Conservation (phyloP, 2,797 vertebrate genomes). For the Acanthiza pusilla region DNA sequence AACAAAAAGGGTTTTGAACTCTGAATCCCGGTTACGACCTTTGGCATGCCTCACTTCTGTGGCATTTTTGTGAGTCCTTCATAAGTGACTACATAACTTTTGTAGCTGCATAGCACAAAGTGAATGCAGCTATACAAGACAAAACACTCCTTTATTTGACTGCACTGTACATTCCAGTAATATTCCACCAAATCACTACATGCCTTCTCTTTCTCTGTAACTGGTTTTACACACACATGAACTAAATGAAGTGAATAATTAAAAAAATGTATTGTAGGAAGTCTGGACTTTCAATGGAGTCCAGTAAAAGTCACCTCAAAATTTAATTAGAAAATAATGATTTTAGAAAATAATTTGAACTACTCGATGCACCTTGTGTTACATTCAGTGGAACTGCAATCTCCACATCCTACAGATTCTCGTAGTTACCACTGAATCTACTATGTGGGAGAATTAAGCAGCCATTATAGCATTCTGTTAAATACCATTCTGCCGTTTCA, state of each 20-base stretch:
- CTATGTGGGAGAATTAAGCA: not conserved
- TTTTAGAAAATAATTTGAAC: not conserved
- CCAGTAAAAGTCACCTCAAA: not conserved
- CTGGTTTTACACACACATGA: not conserved
- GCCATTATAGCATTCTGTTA: not conserved
- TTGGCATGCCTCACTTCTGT: not conserved
- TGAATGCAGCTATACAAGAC: not conserved
- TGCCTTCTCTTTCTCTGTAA: not conserved
- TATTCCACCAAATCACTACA: not conserved
- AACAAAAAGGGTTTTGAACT: not conserved
- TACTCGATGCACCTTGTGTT: rapidly evolving
- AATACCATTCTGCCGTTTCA: not conserved
- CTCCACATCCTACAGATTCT: not conserved
- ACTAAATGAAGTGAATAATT: not conserved
- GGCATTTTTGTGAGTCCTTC: not conserved
- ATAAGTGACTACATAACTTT: not conserved
- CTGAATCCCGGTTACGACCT: not conserved
- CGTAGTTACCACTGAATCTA: not conserved
- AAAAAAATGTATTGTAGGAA: not conserved
- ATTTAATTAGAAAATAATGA: not conserved
- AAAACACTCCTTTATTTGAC: not conserved
- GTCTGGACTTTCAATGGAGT: not conserved
- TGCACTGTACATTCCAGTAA: not conserved
- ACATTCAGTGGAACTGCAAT: not conserved
- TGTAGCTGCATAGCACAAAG: not conserved